Base-by-base conservation (phyloP, 2,797 vertebrate genomes). In the Gambusia yucatana region DNA sequence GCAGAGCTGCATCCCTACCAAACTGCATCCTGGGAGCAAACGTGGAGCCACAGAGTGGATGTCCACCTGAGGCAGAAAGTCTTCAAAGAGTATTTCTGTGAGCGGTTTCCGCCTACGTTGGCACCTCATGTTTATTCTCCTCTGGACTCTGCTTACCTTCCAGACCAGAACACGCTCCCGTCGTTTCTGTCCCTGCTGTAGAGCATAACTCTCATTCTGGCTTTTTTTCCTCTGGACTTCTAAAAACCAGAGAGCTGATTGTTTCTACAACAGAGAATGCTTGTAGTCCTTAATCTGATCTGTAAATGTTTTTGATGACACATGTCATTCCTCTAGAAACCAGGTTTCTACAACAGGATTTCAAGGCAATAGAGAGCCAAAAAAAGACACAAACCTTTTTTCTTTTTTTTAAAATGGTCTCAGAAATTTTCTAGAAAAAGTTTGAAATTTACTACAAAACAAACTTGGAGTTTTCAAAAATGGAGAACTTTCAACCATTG, bases 11-110 rank as follows among this genome's bases (percentile, higher is more conserved):
- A 84, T 82, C 89, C 81, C 20, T 84, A 87, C 73, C 78, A 82
- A 28, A 76, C 69, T 4, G 83, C 87, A 16, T 84, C 88, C 13
- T 91, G 91, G 90, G 88, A 85, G 30, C 79, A 81, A 0, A 36
- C 76, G 46, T 84, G 77, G 85, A 73, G 82, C 63, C 48, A 57
- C 50, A 87, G 76, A 6, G 41, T 81, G 63, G 78, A 82, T 63
- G 73, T 88, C 13, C 77, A 44, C 25, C 59, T 75, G 5, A 83
- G 77, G 44, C 90, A 87, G 72, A 77, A 87, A 4, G 9, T 82
- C 10, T 75, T 84, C 1, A 88, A 86, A 80, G 77, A 83, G 1
- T 71, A 59, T 57, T 75, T 47, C 11, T 61, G 22, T 2, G 36
- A 69, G n/a, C 10, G 8, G 16, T 48, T 48, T 30, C 22, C 36